Evolutionary conservation across 1,140 invertebrate genomes (phyloP).

Genomic region (Globodera rostochiensis): DNA sequence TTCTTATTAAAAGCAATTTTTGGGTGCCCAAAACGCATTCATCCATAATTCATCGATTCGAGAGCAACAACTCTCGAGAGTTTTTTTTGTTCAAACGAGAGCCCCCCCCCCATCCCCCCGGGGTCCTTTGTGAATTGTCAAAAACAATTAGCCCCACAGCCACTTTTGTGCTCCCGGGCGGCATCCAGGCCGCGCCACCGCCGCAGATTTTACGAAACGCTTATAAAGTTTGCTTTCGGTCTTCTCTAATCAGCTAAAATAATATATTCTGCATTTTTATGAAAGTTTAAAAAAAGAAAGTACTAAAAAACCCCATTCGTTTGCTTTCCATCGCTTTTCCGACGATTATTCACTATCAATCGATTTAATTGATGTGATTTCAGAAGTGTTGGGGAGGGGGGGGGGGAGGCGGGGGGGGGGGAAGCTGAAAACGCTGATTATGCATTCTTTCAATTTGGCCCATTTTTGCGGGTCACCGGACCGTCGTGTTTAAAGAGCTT

Average conservation of each 20-base stretch:
- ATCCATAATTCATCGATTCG: neutral
- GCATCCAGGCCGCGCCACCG: neutral
- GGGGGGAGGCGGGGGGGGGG: too few relatives aligned
- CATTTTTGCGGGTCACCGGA: neutral
- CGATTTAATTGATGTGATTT: too few relatives aligned
- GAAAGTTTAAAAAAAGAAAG: neutral
- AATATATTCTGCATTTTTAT: neutral
- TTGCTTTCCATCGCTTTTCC: neutral
- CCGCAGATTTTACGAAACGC: neutral
- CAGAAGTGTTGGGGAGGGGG: too few relatives aligned
- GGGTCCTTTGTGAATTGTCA: constrained; percentile 4
- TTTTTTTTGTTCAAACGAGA: neutral
- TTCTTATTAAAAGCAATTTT: neutral
- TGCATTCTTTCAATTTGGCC: neutral
- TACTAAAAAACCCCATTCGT: neutral
- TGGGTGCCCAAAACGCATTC: neutral
- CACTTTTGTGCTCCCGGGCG: neutral
- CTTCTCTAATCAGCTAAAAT: neutral
- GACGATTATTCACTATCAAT: too few relatives aligned
- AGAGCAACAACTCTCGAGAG: neutral
- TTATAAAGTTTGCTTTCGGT: neutral
- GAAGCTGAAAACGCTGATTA: neutral
- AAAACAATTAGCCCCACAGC: constrained; percentile 8
- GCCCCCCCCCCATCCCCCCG: neutral
- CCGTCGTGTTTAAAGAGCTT: neutral